A percentile compares a stretch with the other conserved stretches of the same genome.
These are phyloP conservation scores for Chirona hameri DNA, from an alignment of 2,888 invertebrate genomes.

Conservation along the genomic window DNA sequence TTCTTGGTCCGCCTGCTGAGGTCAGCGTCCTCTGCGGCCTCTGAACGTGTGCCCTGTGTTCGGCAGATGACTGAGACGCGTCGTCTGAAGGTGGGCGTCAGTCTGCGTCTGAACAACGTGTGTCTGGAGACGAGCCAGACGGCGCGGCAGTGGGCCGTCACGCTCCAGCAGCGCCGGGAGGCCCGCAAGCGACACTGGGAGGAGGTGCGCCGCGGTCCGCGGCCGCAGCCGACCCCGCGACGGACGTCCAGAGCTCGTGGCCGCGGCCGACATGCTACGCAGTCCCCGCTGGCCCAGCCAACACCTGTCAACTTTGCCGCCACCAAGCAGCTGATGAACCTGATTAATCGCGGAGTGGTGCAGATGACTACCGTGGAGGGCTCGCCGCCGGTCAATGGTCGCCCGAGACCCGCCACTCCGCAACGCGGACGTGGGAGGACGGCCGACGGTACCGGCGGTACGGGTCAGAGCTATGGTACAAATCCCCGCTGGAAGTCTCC, in stretches of 20 bases:
- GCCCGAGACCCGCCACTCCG: neutral
- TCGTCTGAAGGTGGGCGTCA: neutral
- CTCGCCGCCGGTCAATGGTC: neutral
- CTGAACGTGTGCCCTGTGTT: too few relatives aligned
- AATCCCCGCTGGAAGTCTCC: neutral
- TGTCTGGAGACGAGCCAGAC: neutral
- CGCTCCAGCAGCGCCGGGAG: neutral
- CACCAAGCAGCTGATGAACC: neutral
- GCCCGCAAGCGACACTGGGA: neutral
- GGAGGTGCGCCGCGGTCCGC: slow-evolving; percentile 11
- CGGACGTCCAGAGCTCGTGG: neutral
- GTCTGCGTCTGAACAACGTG: neutral
- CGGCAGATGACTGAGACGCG: neutral
- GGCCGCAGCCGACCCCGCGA: neutral
- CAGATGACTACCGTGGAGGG: neutral
- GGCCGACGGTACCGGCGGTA: neutral
- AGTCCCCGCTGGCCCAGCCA: neutral
- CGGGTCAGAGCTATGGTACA: neutral
- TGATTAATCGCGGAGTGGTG: neutral
- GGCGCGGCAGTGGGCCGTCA: neutral
- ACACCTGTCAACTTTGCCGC: neutral
- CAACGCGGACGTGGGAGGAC: neutral
- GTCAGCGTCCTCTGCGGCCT: too few relatives aligned
- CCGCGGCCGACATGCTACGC: neutral
- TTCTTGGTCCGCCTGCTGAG: too few relatives aligned